Evolutionary conservation across 30 jellyfish, hydroid and myxozoan genomes (phyloP), one percentile per base, ranked within the genome.

Genomic region (Aurelia aurita): DNA sequence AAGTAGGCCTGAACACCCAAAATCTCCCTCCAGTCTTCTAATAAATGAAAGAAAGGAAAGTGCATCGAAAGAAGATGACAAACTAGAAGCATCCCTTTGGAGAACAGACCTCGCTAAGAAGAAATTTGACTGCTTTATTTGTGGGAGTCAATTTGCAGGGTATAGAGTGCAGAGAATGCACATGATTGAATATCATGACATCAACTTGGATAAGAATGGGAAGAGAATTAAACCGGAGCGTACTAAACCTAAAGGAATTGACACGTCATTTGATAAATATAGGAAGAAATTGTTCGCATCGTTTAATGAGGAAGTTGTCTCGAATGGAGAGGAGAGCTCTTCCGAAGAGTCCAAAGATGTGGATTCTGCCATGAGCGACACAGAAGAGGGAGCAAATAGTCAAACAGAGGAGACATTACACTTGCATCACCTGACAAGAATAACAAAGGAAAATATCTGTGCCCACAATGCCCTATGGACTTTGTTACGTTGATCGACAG

Each of bases 81-180:
- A 19, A 5, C 8, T 70, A 13, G 68, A 70, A 6, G 29, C 16
- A 34, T 32, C 21, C 23, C 57, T 70, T 11, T 75, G 87, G 87
- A 31, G 58, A 28, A 35, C 85, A 2, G 74, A 69, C 58, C 58
- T 82, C 51, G 13, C 76, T 15, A 31, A 47, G 58, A 82, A 82
- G 76, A 67, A 44, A 34, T 82, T 66, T 26, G 59, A 27, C 21
- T 82, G 91, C 79, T 29, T 66, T 45, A 46, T 73, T n/a, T 82
- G 91, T 68, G 85, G 70, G 25, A 39, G 20, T 11, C 21, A 58
- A 19, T 82, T 82, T 31, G 69, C 91, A 4, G 91, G 91, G 0
- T 82, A 8, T 68, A 23, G 46, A 28, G 69, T 82, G 0, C 78
- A 43, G 49, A 53, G 79, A 54, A 54, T 21, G 69, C 91, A 82